Percentiles rank a stretch among this genome's conserved stretches.
phyloP scores from a whole-genome alignment of 37 sponge, comb jelly and placozoan species.

The Halichondria panicea region DNA sequence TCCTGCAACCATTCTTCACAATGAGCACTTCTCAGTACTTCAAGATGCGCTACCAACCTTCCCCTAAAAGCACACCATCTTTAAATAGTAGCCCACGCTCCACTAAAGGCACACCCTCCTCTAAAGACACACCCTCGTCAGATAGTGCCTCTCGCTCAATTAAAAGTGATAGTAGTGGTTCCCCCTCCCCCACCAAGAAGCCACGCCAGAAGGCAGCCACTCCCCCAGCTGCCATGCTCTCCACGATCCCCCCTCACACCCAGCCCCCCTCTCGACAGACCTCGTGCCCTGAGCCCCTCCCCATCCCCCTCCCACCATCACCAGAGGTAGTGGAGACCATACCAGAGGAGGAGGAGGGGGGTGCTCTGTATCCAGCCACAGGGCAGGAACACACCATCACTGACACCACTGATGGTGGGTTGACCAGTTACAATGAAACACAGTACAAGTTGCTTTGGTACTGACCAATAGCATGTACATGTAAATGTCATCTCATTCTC shows the following conservation, averaged over 20 bases:
- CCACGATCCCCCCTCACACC: neutral
- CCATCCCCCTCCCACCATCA: neutral
- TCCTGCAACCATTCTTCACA: conserved; percentile 53
- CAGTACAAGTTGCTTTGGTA: neutral
- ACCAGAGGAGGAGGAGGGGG: neutral
- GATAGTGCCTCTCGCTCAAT: neutral
- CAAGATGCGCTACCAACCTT: conserved; percentile 5
- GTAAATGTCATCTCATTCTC: too few relatives aligned
- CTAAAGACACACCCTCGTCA: neutral
- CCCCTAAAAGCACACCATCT: neutral
- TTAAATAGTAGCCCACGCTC: too few relatives aligned
- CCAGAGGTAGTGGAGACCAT: neutral
- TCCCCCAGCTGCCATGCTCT: neutral
- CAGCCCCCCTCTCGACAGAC: neutral
- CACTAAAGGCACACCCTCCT: neutral
- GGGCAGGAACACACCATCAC: neutral
- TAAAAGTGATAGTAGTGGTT: neutral
- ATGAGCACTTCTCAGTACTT: conserved; percentile 41
- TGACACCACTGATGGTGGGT: neutral
- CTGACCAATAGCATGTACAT: too few relatives aligned
- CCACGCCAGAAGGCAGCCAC: neutral
- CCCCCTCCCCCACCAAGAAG: conserved; percentile 8
- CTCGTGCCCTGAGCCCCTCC: neutral
- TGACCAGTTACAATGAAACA: neutral
- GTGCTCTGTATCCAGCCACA: conserved; percentile 16